Evolutionary conservation across 2,888 invertebrate genomes (phyloP).

Genomic region (Tupiocoris notatus): DNA sequence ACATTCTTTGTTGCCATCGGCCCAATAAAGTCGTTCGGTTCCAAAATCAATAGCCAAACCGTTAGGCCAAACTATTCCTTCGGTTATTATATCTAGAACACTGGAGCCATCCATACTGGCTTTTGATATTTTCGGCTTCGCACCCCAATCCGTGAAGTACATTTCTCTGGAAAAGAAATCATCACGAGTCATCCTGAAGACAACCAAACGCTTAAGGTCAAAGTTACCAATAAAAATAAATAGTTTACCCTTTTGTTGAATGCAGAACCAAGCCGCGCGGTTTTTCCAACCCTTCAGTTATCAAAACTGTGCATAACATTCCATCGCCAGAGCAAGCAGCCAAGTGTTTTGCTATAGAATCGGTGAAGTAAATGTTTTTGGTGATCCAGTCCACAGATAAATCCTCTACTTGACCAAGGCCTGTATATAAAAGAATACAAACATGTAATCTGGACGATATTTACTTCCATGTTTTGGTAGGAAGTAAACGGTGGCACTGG

Average conservation of each 20-base stretch:
- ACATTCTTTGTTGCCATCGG: constrained; percentile 70
- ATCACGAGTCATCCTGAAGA: too few species aligned
- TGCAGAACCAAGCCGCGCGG: constrained; percentile 70
- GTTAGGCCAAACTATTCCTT: constrained; percentile 74
- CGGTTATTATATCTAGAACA: constrained; percentile 62
- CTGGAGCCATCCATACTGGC: constrained; percentile 83
- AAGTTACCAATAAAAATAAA: not conserved
- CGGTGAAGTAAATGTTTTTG: constrained; percentile 79
- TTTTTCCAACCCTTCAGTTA: constrained; percentile 61
- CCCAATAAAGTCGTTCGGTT: constrained; percentile 80
- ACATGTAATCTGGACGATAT: too few species aligned
- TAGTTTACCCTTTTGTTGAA: constrained; percentile 63
- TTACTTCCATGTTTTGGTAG: too few species aligned
- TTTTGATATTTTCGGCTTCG: constrained; percentile 68
- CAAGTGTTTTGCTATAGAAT: constrained; percentile 67
- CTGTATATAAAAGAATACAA: too few species aligned
- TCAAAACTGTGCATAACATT: constrained; percentile 63
- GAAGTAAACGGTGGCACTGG: too few species aligned
- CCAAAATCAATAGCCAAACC: constrained; percentile 81
- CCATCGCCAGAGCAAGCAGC: constrained; percentile 73
- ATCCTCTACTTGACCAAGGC: constrained; percentile 71
- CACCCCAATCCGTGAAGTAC: constrained; percentile 92
- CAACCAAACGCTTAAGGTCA: too few species aligned
- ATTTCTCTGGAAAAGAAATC: constrained; percentile 64
- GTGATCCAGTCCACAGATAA: constrained; percentile 76